Base-by-base conservation (phyloP, 2,113 vertebrate genomes). In the Proteles cristata region DNA sequence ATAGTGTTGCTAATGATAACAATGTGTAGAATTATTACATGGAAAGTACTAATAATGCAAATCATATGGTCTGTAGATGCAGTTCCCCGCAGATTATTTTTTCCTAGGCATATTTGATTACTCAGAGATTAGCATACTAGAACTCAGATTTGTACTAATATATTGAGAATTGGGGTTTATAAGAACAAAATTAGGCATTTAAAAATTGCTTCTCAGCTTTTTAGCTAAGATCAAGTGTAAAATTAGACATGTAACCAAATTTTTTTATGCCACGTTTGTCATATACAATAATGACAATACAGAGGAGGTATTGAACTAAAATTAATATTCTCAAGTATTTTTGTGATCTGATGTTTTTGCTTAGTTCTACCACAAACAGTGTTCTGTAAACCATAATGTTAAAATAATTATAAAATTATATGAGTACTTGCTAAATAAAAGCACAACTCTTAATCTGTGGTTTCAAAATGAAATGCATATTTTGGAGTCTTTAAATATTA, bases 1-100 rank as follows among this genome's bases (percentile, higher is more conserved):
- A 95, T 83, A 96, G 96, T 96, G 96, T 96, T 97, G 96, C 90
- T 98, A 98, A 98, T 98, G 97, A 95, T 96, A 98, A 97, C 97
- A 98, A 94, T 96, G 97, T 97, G 98, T 90, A 96, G 94, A 97
- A 96, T 96, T 96, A 94, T 96, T 97, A 95, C 97, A 97, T 95
- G 84, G 92, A 98, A 95, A 97, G 90, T 88, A 97, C 94, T 97
- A 97, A 97, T 98, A 97, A 98, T 96, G 90, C 28, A 96, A 95
- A 96, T 98, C 97, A 97, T 28, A 97, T 97, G 97, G 94, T 11
- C 86, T 45, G 35, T 74, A 28, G 79, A 58, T 95, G 28, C 50
- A 73, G 79, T 88, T 94, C 33, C 84, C 69, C 61, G 43, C 9
- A 63, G 61, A 90, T 97, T 92, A 63, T 84, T 96, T 97, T 89